These are phyloP conservation scores for Blera fallax DNA, from an alignment of 2,888 invertebrate genomes.

Conservation along the genomic window DNA sequence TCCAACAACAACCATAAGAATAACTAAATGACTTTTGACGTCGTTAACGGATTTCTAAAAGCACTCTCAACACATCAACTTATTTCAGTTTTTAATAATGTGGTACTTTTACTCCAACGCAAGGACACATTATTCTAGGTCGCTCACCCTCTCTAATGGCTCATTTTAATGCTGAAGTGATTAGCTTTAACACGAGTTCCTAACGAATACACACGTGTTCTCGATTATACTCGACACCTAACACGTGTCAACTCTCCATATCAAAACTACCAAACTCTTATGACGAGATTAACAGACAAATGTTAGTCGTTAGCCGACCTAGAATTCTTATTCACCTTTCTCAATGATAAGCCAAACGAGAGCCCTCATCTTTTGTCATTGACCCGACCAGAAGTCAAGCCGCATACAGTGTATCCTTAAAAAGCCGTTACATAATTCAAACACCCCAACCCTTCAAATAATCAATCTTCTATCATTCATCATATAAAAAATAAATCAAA, in stretches of 20 bases:
- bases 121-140: too few species aligned
- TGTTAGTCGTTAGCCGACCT: neutral
- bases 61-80: too few species aligned
- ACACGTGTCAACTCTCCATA: neutral
- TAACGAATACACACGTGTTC: neutral
- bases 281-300: neutral
- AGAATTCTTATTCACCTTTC: neutral
- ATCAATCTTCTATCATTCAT: neutral
- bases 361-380: neutral
- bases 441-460: neutral
- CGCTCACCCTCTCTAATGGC: too few species aligned
- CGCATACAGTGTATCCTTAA: neutral
- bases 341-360: neutral
- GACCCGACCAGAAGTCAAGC: neutral
- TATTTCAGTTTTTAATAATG: too few species aligned
- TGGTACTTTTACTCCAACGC: too few species aligned
- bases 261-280: neutral
- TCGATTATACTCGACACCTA: neutral
- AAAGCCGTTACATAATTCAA: constrained; percentile 1
- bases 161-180: too few species aligned
- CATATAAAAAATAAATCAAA: neutral
- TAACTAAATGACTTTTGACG: too few species aligned
- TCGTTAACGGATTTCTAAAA: too few species aligned
- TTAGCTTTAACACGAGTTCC: neutral
- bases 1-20: too few species aligned